Conservation (phyloP, 2,888 invertebrate species). For the Acrobasis consociella region DNA sequence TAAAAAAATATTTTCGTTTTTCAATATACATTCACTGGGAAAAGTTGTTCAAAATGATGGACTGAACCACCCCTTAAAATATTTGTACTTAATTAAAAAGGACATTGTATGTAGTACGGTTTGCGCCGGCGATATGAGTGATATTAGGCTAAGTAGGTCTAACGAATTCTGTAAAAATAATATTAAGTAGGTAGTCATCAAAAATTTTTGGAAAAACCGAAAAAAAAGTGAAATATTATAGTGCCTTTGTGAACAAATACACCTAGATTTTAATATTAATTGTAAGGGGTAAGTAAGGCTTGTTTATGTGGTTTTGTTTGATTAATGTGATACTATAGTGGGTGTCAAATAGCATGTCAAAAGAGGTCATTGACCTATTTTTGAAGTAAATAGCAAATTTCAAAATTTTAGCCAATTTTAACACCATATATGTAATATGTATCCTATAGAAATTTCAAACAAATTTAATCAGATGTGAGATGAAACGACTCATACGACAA, state of each 20-base stretch:
- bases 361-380: background rate
- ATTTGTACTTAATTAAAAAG: too few species aligned
- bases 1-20: too few species aligned
- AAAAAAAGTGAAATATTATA: constrained; percentile 26
- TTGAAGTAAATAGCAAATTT: background rate
- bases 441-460: too few species aligned
- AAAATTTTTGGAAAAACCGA: constrained; percentile 31
- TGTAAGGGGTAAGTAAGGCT: background rate
- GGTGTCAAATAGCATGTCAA: background rate
- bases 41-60: too few species aligned
- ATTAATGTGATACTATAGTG: background rate
- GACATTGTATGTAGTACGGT: background rate
- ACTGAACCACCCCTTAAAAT: too few species aligned
- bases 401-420: too few species aligned
- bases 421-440: too few species aligned
- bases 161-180: constrained; percentile 11
- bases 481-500: too few species aligned
- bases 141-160: constrained; percentile 14
- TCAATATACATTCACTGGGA: too few species aligned
- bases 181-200: constrained; percentile 25
- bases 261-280: background rate
- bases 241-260: constrained; percentile 10
- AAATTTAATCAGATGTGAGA: too few species aligned
- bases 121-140: background rate
- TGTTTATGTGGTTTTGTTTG: too few species aligned